Evolutionary conservation across 2,797 vertebrate genomes (phyloP), one percentile per base, ranked within the genome.

Genomic region (Galaxias olidus): DNA sequence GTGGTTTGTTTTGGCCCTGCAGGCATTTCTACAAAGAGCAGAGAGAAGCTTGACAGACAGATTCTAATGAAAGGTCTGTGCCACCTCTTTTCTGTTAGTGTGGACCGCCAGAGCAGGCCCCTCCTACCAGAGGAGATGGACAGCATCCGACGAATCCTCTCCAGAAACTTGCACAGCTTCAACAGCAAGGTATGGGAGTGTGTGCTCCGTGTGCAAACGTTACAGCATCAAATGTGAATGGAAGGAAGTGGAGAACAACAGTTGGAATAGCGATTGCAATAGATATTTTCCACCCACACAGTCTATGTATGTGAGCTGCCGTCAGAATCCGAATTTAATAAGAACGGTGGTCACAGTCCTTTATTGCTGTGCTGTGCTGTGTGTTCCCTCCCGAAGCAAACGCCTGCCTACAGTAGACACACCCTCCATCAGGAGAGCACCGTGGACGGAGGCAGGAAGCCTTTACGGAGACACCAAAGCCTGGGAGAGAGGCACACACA

Each of bases 381-480:
- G 18, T 69, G 44, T 54, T 48, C 10, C 62, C n/a, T 4, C 18
- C 20, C 74, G 40, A 68, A 80, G 72, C 90, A 95, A 86, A 91
- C 83, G 0, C 91, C 89, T 0, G 88, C 91, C 0, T 95, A 95
- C 85, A 96, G 87, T 81, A 90, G 92, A 74, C 93, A 95, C 77
- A 93, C 88, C 0, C 82, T 95, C 61, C 90, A 92, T 0, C 88
- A 89, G 45, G 89, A 93, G 41, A 57, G 69, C 0, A 75, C 73
- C 52, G 59, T 62, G 0, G 75, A 79, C 41, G 77, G 84, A 52
- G 74, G 80, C 11, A 86, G 91, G 74, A 90, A 88, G 79, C 86
- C 93, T 14, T 89, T 93, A 42, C 77, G 89, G 45, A 71, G 88
- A 62, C 91, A 91, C 52, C 89, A 84, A 83, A 90, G 79, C 60